Evolutionary conservation across 2,113 vertebrate genomes (phyloP).

Genomic region (Hypocryptadius cinnamomeus): DNA sequence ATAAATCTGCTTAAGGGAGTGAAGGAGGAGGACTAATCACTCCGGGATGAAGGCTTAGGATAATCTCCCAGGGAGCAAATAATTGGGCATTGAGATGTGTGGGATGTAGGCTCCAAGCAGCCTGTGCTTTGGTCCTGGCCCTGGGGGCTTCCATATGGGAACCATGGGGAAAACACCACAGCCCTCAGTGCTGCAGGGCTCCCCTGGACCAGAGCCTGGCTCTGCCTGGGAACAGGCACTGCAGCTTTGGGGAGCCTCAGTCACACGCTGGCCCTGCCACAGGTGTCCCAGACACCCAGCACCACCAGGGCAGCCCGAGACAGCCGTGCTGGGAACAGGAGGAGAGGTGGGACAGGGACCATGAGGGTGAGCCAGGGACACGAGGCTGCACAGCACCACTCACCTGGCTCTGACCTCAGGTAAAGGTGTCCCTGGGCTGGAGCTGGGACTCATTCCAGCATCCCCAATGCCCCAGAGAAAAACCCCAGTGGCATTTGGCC

Average conservation of each 20-base stretch:
- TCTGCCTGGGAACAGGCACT: not conserved
- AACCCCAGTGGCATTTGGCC: not conserved
- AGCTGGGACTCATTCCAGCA: not conserved
- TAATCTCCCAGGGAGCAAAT: not conserved
- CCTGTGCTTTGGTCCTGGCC: not conserved
- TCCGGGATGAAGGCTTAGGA: not conserved
- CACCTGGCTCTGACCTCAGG: not conserved
- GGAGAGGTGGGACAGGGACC: not conserved
- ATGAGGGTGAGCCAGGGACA: too few relatives aligned
- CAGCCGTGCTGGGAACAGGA: not conserved
- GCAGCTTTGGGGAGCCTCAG: not conserved
- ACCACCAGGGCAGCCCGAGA: not conserved
- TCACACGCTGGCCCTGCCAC: not conserved
- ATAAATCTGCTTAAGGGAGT: not conserved
- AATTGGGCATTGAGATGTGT: not conserved
- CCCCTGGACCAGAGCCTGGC: accelerated
- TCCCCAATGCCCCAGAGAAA: not conserved
- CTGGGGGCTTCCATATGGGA: not conserved
- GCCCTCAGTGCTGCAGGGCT: not conserved
- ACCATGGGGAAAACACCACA: not conserved
- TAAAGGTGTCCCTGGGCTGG: not conserved
- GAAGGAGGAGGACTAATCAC: not conserved
- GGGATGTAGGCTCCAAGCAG: not conserved
- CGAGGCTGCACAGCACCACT: not conserved
- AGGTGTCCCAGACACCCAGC: not conserved